These are phyloP conservation scores for Bombus pyrosoma DNA, from an alignment of 1,140 invertebrate species.

Conservation along the genomic window DNA sequence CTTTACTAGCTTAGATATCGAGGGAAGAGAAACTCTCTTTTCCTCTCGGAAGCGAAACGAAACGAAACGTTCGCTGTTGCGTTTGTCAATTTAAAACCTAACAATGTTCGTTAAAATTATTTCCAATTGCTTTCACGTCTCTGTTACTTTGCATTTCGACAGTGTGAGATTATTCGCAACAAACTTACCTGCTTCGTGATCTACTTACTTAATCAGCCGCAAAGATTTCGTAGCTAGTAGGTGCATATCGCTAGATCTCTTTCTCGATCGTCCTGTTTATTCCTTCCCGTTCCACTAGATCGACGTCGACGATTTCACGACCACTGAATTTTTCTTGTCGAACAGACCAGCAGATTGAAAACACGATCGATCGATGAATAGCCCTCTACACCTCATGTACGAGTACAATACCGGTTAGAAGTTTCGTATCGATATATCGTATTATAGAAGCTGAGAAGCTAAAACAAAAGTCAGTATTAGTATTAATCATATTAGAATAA, in stretches of 20 bases:
- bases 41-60: background rate
- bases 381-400: too few relatives aligned
- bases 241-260: conserved; percentile 36
- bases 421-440: background rate
- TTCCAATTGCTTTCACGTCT: background rate
- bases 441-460: background rate
- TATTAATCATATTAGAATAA: too few relatives aligned
- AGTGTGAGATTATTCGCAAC: conserved; percentile 33
- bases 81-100: background rate
- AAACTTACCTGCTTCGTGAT: conserved; percentile 65
- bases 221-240: conserved; percentile 14
- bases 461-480: background rate
- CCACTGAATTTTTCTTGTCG: background rate
- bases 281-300: conserved; percentile 17
- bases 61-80: background rate
- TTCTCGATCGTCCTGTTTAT: conserved; percentile 46
- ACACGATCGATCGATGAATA: background rate
- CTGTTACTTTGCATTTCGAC: background rate
- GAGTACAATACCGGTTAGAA: background rate
- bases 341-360: background rate
- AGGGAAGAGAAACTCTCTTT: background rate
- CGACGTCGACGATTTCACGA: background rate
- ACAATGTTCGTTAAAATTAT: background rate
- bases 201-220: conserved; percentile 68
- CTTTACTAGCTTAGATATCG: too few relatives aligned